A percentile compares a stretch with the other conserved stretches of the same genome.
These are phyloP conservation scores for Mellilla xanthometata DNA, from an alignment of 2,888 invertebrate species.

Conservation along the genomic window DNA sequence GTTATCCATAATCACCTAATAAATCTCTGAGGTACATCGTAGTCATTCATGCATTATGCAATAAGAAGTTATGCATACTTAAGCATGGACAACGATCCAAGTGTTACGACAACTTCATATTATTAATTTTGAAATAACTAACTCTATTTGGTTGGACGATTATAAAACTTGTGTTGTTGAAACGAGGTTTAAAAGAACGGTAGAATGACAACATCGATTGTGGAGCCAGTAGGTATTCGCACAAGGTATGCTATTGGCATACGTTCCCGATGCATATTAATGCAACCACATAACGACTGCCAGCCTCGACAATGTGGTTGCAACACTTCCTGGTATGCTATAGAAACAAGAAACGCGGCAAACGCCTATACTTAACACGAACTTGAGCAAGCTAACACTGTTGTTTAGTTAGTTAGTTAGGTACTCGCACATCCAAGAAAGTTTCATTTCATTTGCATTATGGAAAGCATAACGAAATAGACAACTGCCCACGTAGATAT, in stretches of 20 bases:
- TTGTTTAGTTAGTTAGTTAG: conserved; percentile 4
- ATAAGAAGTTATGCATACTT: conserved; percentile 9
- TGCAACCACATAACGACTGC: conserved; percentile 60
- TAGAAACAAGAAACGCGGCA: conserved; percentile 38
- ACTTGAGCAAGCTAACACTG: conserved; percentile 15
- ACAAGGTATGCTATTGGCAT: conserved; percentile 31
- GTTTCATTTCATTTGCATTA: conserved; percentile 13
- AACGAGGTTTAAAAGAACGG: conserved; percentile 37
- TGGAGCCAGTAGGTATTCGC: conserved; percentile 45
- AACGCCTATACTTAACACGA: conserved; percentile 22
- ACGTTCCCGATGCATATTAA: conserved; percentile 67
- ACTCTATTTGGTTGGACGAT: conserved; percentile 4
- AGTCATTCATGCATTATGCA: conserved; percentile 14
- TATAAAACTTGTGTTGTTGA: conserved; percentile 26
- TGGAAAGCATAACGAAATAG: conserved; percentile 14
- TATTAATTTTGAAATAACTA: conserved; percentile 1
- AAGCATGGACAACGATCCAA: conserved; percentile 2
- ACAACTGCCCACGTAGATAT: conserved; percentile 5
- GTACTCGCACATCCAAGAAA: conserved; percentile 7
- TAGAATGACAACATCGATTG: conserved; percentile 39
- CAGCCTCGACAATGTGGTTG: conserved; percentile 58
- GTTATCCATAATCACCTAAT: conserved; percentile 5
- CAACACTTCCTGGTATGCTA: conserved; percentile 63
- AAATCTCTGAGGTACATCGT: conserved; percentile 6
- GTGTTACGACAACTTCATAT: conserved; percentile 12